Percentiles rank a stretch among this genome's conserved stretches.
These are phyloP conservation scores for Origma solitaria DNA, from an alignment of 2,113 vertebrate species.

Conservation along the genomic window DNA sequence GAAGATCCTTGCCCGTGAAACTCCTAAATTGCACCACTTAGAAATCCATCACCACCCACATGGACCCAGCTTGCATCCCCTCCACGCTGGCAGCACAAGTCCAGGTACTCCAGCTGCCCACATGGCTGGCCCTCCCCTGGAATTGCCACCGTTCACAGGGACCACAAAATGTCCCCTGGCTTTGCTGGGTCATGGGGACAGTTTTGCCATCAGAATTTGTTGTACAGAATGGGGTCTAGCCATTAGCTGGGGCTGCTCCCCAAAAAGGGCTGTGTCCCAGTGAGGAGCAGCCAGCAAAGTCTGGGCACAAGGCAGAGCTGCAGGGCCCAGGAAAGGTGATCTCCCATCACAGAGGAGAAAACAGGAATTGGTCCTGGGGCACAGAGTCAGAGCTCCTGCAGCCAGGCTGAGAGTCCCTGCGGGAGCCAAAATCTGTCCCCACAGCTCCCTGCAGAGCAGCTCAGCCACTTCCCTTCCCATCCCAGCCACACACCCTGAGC, in stretches of 20 bases:
- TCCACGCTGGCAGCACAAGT: neutral
- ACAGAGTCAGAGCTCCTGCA: neutral
- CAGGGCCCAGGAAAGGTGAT: neutral
- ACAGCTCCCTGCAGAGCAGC: neutral
- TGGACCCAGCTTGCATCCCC: accelerated
- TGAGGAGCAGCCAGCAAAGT: neutral
- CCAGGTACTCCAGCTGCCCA: neutral
- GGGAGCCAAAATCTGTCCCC: neutral
- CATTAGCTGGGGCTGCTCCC: neutral
- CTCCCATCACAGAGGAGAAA: accelerated
- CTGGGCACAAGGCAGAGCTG: neutral
- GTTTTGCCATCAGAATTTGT: neutral
- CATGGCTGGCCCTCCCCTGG: neutral
- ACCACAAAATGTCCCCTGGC: neutral
- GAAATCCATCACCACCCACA: neutral
- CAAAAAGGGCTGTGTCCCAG: accelerated
- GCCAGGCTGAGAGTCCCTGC: neutral
- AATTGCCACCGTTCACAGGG: accelerated
- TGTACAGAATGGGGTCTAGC: neutral
- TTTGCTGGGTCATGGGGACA: neutral
- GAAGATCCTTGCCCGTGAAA: neutral
- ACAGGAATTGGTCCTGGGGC: accelerated
- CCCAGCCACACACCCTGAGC: accelerated
- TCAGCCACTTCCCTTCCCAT: accelerated
- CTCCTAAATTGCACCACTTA: neutral